Base-by-base conservation (phyloP, 2,113 vertebrate genomes). In the Poicephalus meyeri region DNA sequence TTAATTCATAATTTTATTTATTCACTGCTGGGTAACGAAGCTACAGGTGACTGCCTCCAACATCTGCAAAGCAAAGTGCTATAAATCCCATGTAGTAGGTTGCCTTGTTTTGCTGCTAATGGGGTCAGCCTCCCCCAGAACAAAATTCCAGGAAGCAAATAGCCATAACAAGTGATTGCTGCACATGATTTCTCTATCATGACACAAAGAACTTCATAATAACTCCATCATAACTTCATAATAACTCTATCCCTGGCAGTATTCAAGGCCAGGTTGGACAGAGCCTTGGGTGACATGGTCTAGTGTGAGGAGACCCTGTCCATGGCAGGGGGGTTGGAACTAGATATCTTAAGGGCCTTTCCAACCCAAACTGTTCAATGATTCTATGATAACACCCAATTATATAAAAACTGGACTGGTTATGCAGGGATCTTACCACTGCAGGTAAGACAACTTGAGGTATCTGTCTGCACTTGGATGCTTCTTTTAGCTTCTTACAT, bases 101-200 rank as follows among this genome's bases (percentile, higher is more conserved):
- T 88, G 26, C 21, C 53, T 58, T 64, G 41, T 46, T 83, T 50
- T 78, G 65, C 72, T 84, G 56, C 69, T 68, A 78, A 74, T 23
- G 0, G 0, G 39, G 56, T 74, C 77, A 94, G 26, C 25, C 31
- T 63, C 13, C 20, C 60, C 4, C 9, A 20, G 2, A 88, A 35
- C 35, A 82, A 88, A 91, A 86, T 87, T 82, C 37, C 70, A 66
- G 81, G 91, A 87, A 69, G 25, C 39, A 81, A 87, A 94, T 31
- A 80, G n/a, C 58, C 13, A 9, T 52, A 77, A 71, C 31, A 77
- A 66, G n/a, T 25, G 5, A 3, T 78, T 85, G 31, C 58, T 81
- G 49, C 24, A 42, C 12, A 28, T 79, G 19, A 47, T 37, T 92
- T 82, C 69, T 74, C 65, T 78, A 12, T 42, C 31, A 56, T 49